Percentiles rank a stretch among this genome's conserved stretches.
These are phyloP conservation scores for Perca flavescens DNA, from an alignment of 2,113 vertebrate species.

Conservation along the genomic window DNA sequence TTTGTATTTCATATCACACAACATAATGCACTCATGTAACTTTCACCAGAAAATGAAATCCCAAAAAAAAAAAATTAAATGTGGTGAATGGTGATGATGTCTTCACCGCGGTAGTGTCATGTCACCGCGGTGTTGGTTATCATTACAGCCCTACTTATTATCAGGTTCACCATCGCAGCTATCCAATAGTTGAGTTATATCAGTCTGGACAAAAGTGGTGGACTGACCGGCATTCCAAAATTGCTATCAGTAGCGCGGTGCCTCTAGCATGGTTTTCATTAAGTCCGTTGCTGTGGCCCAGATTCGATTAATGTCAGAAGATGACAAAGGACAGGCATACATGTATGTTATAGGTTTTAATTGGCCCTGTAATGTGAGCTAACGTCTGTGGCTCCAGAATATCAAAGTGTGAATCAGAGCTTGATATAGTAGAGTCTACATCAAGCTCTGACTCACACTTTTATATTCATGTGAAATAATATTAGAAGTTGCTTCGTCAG, in stretches of 20 bases:
- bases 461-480: slow-evolving; percentile 54
- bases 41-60: no score
- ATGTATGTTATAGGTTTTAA: not conserved
- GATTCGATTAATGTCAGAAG: not conserved
- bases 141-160: no score
- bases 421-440: not conserved
- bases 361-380: not conserved
- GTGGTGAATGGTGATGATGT: no score
- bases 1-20: no score
- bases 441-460: slow-evolving; percentile 47
- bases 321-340: not conserved
- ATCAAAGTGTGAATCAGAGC: no score
- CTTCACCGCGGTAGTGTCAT: no score
- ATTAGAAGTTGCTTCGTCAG: slow-evolving; percentile 26
- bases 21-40: no score
- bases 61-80: no score
- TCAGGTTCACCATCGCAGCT: not conserved
- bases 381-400: not conserved
- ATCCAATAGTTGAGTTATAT: not conserved
- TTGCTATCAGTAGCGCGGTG: not conserved
- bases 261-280: not conserved
- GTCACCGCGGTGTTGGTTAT: no score
- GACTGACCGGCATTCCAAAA: no score
- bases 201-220: not conserved
- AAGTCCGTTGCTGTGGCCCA: not conserved